Conservation (phyloP, 2,888 invertebrate species). For the Sinhomidia bicolor region DNA sequence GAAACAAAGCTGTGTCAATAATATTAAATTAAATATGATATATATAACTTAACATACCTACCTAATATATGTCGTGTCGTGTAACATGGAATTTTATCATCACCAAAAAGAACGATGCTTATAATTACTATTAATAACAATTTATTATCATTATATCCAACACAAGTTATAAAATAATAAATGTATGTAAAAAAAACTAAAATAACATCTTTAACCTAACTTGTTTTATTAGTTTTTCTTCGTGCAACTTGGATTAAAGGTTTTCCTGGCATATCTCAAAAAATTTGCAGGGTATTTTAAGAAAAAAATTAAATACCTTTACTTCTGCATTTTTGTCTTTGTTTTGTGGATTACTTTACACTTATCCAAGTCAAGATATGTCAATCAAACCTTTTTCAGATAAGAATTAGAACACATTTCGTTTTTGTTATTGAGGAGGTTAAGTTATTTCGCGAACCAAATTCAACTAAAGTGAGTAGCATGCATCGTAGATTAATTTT, state of each 20-base stretch:
- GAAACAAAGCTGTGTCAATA: slow-evolving; percentile 50
- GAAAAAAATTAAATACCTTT: no score
- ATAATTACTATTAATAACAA: slow-evolving; percentile 9
- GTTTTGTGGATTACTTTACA: not conserved
- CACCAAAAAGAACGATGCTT: slow-evolving; percentile 48
- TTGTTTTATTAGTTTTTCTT: not conserved
- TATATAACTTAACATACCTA: slow-evolving; percentile 32
- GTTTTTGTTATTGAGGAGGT: not conserved
- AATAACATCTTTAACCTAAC: not conserved
- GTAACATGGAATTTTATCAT: slow-evolving; percentile 33
- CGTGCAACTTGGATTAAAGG: not conserved
- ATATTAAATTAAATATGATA: not conserved
- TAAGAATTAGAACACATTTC: slow-evolving; percentile 46
- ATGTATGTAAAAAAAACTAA: slow-evolving; percentile 30
- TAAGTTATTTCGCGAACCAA: not conserved
- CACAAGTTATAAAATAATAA: slow-evolving; percentile 39
- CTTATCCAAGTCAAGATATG: not conserved
- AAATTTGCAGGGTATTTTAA: no score
- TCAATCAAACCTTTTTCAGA: not conserved
- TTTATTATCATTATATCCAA: slow-evolving; percentile 1
- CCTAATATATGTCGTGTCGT: not conserved
- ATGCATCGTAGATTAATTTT: not conserved
- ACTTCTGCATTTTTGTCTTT: slow-evolving; percentile 14
- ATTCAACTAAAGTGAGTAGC: not conserved
- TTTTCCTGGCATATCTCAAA: not conserved